These are phyloP conservation scores for Leptinotarsa undecemlineata DNA, from an alignment of 1,140 invertebrate genomes.

Conservation along the genomic window DNA sequence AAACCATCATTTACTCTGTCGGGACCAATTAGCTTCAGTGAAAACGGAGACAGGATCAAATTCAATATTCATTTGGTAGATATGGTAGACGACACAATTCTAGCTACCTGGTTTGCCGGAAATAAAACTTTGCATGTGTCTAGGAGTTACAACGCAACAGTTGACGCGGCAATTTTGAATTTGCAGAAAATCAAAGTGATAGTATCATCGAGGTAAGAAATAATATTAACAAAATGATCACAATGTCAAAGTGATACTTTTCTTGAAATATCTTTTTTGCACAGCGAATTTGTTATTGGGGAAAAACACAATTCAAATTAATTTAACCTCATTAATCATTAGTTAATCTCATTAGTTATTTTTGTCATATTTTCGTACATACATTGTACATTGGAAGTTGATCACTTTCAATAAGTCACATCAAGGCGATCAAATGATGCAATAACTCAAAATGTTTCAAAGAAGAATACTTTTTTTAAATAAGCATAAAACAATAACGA, in stretches of 20 bases:
- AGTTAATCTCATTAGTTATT: no score
- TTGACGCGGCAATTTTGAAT: constrained; percentile 30
- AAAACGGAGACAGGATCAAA: constrained; percentile 27
- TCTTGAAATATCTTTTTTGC: background rate
- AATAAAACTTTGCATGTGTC: constrained; percentile 12
- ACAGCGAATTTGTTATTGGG: background rate
- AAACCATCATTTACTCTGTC: constrained; percentile 16
- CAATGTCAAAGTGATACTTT: background rate
- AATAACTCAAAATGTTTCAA: no score
- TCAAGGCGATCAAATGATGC: no score
- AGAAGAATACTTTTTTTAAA: no score
- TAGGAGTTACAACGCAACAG: constrained; percentile 30
- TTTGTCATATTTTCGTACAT: no score
- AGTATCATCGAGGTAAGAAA: constrained; percentile 52
- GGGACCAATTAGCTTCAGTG: constrained; percentile 23
- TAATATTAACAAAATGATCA: background rate
- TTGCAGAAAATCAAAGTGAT: constrained; percentile 41
- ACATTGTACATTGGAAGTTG: no score
- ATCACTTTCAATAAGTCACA: no score
- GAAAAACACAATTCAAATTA: no score
- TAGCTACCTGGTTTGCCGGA: constrained; percentile 16
- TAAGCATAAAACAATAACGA: no score
- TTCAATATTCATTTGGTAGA: constrained; percentile 28
- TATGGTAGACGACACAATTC: constrained; percentile 15
- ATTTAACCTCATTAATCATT: no score